These are phyloP conservation scores for Acanthococcus lagerstroemiae DNA, from an alignment of 2,888 invertebrate genomes.

Conservation along the genomic window DNA sequence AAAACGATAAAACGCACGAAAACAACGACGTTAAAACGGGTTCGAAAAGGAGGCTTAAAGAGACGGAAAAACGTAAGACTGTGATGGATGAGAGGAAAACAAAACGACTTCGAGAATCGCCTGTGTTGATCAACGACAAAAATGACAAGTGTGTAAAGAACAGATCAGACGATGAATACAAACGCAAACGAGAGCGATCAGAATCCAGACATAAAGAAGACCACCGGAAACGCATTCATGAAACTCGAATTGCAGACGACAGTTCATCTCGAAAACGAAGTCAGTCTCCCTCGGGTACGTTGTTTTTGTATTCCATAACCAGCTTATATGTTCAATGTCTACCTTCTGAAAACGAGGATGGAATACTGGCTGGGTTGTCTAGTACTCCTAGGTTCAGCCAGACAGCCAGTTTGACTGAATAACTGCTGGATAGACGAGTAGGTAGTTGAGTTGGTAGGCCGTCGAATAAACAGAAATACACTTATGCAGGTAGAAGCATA, in stretches of 20 bases:
- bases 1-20: neutral
- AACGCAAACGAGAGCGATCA: neutral
- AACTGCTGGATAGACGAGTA: too few relatives aligned
- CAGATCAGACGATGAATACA: neutral
- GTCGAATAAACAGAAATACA: too few relatives aligned
- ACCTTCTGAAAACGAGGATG: too few relatives aligned
- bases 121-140: neutral
- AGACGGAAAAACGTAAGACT: slow-evolving; percentile 1
- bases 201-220: slow-evolving; percentile 13
- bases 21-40: neutral
- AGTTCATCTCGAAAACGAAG: slow-evolving; percentile 4
- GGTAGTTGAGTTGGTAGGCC: too few relatives aligned
- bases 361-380: too few relatives aligned
- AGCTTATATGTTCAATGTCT: too few relatives aligned
- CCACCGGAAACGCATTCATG: slow-evolving; percentile 6
- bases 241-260: neutral
- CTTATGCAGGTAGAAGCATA: too few relatives aligned
- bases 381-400: too few relatives aligned
- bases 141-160: neutral
- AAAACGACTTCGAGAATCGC: slow-evolving; percentile 5
- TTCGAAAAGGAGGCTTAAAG: slow-evolving; percentile 6
- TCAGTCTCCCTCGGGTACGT: slow-evolving; percentile 19
- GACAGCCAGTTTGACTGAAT: too few relatives aligned
- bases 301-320: neutral
- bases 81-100: neutral